phyloP scores from a whole-genome alignment of 2,888 invertebrate species.

The Agapetus fuscipes region DNA sequence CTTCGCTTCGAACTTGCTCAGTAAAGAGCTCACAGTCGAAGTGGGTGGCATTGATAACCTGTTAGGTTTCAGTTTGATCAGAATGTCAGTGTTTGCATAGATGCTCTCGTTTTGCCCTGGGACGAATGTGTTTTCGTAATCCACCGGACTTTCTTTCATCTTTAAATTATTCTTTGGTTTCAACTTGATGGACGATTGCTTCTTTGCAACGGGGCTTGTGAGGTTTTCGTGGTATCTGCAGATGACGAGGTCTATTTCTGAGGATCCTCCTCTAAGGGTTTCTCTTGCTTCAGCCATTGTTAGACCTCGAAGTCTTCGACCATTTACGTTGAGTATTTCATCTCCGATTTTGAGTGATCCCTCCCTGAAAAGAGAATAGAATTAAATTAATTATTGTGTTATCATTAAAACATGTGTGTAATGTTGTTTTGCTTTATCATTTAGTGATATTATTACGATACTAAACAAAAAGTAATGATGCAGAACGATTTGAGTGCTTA shows the following conservation, averaged over 20 bases:
- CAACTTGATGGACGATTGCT: conserved; percentile 11
- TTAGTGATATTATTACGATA: too few relatives aligned
- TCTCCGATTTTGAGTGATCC: conserved; percentile 59
- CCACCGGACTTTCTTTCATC: conserved; percentile 60
- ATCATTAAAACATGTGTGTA: too few relatives aligned
- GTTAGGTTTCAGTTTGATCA: conserved; percentile 52
- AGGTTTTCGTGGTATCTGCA: conserved; percentile 41
- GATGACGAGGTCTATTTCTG: conserved; percentile 58
- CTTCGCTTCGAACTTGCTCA: conserved; percentile 28
- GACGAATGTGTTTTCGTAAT: conserved; percentile 55
- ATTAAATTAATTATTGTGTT: conserved; percentile 1
- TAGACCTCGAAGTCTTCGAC: conserved; percentile 54
- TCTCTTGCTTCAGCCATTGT: conserved; percentile 56
- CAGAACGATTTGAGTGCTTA: too few relatives aligned
- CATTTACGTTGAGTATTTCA: conserved; percentile 64
- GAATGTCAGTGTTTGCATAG: conserved; percentile 45
- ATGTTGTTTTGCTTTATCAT: too few relatives aligned
- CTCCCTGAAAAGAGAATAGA: conserved; percentile 39
- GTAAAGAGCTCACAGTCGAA: conserved; percentile 36
- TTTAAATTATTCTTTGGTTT: conserved; percentile 11
- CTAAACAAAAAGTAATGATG: too few relatives aligned
- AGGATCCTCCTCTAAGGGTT: conserved; percentile 50
- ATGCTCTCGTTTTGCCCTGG: conserved; percentile 39
- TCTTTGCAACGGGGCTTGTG: conserved; percentile 12
- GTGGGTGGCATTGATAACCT: conserved; percentile 31